Conservation (phyloP, 2,113 vertebrate genomes). For the Laterallus jamaicensis region DNA sequence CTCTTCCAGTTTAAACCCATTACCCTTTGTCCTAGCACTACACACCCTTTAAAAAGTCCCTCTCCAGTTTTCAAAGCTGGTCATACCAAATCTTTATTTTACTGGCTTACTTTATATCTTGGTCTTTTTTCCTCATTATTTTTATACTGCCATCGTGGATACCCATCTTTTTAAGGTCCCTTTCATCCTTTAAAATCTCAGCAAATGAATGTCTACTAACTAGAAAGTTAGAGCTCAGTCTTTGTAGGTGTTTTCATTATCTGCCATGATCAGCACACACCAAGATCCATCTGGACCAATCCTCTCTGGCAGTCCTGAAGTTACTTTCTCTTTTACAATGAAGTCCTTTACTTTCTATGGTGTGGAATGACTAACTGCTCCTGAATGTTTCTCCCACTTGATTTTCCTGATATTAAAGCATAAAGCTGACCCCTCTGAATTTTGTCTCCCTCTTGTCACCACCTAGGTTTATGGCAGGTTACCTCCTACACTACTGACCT, state of each 20-base stretch:
- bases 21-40: no score
- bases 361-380: neutral
- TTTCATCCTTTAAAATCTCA: neutral
- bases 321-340: neutral
- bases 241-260: neutral
- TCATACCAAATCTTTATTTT: neutral
- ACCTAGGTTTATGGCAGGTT: neutral
- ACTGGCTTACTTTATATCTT: neutral
- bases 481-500: neutral
- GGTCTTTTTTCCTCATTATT: fast-evolving
- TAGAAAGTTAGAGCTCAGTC: neutral
- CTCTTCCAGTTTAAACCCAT: no score
- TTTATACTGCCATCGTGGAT: neutral
- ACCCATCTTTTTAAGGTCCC: neutral
- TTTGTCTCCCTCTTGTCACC: neutral
- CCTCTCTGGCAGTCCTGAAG: neutral
- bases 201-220: neutral
- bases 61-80: no score
- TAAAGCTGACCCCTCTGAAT: neutral
- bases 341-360: neutral
- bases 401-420: neutral
- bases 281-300: neutral
- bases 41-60: no score
- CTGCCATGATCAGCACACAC: neutral
- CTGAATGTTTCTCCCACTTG: neutral